These are phyloP conservation scores for Lordiphosa mommai DNA, from an alignment of 1,140 invertebrate species.

Conservation along the genomic window DNA sequence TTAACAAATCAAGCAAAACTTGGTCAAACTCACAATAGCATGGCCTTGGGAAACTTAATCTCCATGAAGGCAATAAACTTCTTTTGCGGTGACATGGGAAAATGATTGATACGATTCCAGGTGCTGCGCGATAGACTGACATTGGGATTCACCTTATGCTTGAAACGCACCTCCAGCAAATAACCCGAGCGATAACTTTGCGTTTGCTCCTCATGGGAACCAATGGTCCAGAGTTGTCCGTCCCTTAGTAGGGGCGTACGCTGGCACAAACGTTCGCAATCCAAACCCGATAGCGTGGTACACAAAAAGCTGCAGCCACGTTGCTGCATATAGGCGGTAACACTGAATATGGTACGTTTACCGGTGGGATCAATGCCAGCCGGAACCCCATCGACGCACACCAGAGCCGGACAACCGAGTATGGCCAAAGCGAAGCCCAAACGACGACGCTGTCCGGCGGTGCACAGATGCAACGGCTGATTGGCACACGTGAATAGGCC, in stretches of 20 bases:
- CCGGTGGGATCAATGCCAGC: constrained; percentile 91
- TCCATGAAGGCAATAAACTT: constrained; percentile 49
- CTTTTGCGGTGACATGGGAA: constrained; percentile 47
- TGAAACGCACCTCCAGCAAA: constrained; percentile 56
- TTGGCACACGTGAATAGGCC: constrained; percentile 26
- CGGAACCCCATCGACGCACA: constrained; percentile 80
- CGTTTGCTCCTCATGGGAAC: constrained; percentile 83
- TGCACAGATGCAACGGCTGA: constrained; percentile 64
- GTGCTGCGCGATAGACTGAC: constrained; percentile 31
- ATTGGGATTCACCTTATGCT: constrained; percentile 47
- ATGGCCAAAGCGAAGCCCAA: constrained; percentile 93
- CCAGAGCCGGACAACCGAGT: constrained; percentile 86
- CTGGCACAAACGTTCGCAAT: constrained; percentile 91
- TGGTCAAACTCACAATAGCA: constrained; percentile 29
- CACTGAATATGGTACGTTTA: constrained; percentile 87
- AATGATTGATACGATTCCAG: constrained; percentile 56
- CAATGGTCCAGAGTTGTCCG: constrained; percentile 86
- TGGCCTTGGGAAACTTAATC: constrained; percentile 44
- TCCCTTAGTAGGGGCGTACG: constrained; percentile 90
- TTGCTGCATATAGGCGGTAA: constrained; percentile 79
- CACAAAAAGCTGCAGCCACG: constrained; percentile 83
- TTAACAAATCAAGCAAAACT: background rate
- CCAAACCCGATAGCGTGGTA: constrained; percentile 88
- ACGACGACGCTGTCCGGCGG: constrained; percentile 93
- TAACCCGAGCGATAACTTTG: constrained; percentile 79